phyloP scores from a whole-genome alignment of 2,113 vertebrate genomes.

The Ranitomeya variabilis region DNA sequence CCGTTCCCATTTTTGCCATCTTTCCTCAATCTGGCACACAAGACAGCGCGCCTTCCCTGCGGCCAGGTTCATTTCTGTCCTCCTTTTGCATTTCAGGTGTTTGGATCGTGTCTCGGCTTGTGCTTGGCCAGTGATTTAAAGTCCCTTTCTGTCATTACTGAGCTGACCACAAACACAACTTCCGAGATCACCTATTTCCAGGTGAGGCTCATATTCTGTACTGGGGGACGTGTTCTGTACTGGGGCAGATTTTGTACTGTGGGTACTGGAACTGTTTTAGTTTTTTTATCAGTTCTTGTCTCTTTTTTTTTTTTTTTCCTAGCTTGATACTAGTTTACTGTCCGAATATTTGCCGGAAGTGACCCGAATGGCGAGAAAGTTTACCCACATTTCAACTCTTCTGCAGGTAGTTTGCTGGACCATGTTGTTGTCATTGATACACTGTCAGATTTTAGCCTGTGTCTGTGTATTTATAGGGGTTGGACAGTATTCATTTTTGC shows the following conservation, averaged over 20 bases:
- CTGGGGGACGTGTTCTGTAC: no score
- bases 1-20: not conserved
- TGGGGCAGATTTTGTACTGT: not conserved
- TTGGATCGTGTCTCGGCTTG: slow-evolving; percentile 84
- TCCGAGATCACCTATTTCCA: slow-evolving; percentile 87
- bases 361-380: slow-evolving; percentile 95
- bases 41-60: not conserved
- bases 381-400: slow-evolving; percentile 96
- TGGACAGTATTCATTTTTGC: no score
- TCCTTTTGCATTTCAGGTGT: slow-evolving; percentile 74
- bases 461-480: no score
- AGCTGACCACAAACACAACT: slow-evolving; percentile 70
- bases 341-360: slow-evolving; percentile 92
- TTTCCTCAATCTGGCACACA: not conserved
- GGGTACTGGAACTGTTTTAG: no score
- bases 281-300: not conserved
- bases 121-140: slow-evolving; percentile 93
- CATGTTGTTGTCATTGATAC: not conserved
- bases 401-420: slow-evolving; percentile 75
- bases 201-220: slow-evolving; percentile 66
- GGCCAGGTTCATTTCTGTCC: not conserved
- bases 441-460: not conserved
- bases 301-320: slow-evolving; percentile 54
- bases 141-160: slow-evolving; percentile 87
- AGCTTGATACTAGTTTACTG: slow-evolving; percentile 92